Percentiles rank a stretch among this genome's conserved stretches.
phyloP scores from a whole-genome alignment of 2,888 invertebrate genomes.

The Dione juno region DNA sequence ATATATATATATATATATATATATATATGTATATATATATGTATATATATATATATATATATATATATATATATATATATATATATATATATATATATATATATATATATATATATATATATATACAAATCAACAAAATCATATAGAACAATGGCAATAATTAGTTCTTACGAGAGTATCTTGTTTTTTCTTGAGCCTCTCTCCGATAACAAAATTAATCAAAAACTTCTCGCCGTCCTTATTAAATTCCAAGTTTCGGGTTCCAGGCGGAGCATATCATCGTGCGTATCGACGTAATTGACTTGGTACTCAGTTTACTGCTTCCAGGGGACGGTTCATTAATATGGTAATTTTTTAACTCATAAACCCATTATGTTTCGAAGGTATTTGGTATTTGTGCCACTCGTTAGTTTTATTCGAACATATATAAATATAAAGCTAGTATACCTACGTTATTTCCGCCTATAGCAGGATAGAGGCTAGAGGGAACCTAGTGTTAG shows the following conservation, averaged over 20 bases:
- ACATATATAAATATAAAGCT: neutral
- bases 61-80: too few relatives aligned
- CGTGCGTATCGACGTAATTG: slow-evolving; percentile 30
- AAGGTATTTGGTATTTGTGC: neutral
- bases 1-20: too few relatives aligned
- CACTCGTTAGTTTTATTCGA: neutral
- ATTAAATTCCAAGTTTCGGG: slow-evolving; percentile 33
- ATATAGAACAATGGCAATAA: slow-evolving; percentile 6
- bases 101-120: too few relatives aligned
- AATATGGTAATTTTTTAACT: slow-evolving; percentile 28
- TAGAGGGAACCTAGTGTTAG: too few relatives aligned
- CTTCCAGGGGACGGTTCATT: slow-evolving; percentile 3
- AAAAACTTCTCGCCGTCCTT: slow-evolving; percentile 24
- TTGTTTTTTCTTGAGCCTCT: slow-evolving; percentile 18
- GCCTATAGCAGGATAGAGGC: too few relatives aligned
- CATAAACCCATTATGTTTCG: neutral
- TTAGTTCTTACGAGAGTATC: neutral
- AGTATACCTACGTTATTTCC: too few relatives aligned
- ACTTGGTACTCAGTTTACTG: slow-evolving; percentile 27
- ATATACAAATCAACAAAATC: neutral
- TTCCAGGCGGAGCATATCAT: slow-evolving; percentile 14
- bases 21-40: too few relatives aligned
- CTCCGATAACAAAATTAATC: slow-evolving; percentile 33
- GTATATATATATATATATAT: too few relatives aligned
- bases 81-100: too few relatives aligned